phyloP scores from a whole-genome alignment of 2,888 invertebrate species.

The Thereva unica region DNA sequence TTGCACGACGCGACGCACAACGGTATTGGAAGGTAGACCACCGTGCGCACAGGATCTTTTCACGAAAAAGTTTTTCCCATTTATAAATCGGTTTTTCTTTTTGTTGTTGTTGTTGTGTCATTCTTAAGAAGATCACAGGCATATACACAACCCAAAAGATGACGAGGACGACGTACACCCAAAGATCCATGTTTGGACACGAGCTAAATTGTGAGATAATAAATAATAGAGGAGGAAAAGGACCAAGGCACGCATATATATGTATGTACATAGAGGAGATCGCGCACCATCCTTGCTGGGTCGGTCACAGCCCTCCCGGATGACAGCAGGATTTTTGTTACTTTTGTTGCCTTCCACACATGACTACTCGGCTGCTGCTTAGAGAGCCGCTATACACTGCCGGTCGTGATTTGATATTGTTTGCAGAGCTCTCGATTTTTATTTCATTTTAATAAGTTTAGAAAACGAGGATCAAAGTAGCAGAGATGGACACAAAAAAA shows the following conservation, averaged over 20 bases:
- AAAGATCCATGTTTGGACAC: conserved; percentile 24
- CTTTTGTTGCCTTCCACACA: conserved; percentile 21
- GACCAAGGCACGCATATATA: conserved; percentile 7
- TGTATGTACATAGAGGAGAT: background rate
- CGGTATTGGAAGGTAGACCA: too few species aligned
- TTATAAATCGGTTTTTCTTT: too few species aligned
- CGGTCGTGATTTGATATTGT: conserved; percentile 18
- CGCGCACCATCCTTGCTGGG: too few species aligned
- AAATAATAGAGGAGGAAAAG: conserved; percentile 7
- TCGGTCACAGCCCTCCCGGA: too few species aligned
- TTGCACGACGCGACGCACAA: too few species aligned
- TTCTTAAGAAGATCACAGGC: background rate
- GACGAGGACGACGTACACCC: background rate
- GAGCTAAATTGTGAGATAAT: conserved; percentile 29
- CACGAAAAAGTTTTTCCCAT: too few species aligned
- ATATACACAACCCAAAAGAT: background rate
- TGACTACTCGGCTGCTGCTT: background rate
- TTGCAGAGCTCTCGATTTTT: conserved; percentile 27
- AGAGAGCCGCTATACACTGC: background rate
- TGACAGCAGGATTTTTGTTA: conserved; percentile 14
- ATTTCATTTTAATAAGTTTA: conserved; percentile 23
- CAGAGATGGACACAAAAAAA: background rate
- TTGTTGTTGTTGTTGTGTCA: background rate
- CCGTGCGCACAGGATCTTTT: too few species aligned
- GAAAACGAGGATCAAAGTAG: background rate